phyloP scores from a whole-genome alignment of 2,888 invertebrate genomes.

The Nomada ferruginata region DNA sequence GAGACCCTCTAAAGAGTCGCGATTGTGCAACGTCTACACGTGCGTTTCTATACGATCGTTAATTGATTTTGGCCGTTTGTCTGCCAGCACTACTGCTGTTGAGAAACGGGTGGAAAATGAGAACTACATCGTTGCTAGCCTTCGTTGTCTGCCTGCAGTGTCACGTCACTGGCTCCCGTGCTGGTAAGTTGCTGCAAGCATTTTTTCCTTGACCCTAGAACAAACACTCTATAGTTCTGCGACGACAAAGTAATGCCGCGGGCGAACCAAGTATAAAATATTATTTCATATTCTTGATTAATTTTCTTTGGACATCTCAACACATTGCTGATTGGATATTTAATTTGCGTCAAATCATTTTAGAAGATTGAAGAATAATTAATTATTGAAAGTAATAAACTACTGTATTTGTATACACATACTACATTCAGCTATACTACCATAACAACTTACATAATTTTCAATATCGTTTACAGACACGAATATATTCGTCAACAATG shows the following conservation, averaged over 20 bases:
- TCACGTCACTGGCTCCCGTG: constrained; percentile 63
- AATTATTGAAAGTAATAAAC: too few relatives aligned
- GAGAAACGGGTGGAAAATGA: constrained; percentile 56
- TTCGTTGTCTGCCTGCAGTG: constrained; percentile 69
- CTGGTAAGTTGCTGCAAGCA: constrained; percentile 67
- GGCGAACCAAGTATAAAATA: neutral
- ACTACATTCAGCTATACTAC: too few relatives aligned
- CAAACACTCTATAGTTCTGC: neutral
- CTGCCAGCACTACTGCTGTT: constrained; percentile 3
- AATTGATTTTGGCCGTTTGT: constrained; percentile 18
- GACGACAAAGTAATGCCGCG: neutral
- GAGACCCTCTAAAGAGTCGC: neutral
- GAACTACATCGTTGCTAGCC: constrained; percentile 60
- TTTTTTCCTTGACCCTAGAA: neutral
- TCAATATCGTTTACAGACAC: too few relatives aligned
- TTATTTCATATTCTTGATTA: too few relatives aligned
- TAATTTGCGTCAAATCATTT: too few relatives aligned
- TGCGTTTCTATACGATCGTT: constrained; percentile 41
- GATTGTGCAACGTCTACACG: constrained; percentile 50
- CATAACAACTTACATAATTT: too few relatives aligned
- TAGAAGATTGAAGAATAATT: too few relatives aligned
- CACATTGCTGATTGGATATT: too few relatives aligned
- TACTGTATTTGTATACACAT: too few relatives aligned
- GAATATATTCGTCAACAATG: too few relatives aligned
- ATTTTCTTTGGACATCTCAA: too few relatives aligned